Percentiles rank a stretch among this genome's conserved stretches.
These are phyloP conservation scores for Nymphicus hollandicus DNA, from an alignment of 2,113 vertebrate species.

Conservation along the genomic window DNA sequence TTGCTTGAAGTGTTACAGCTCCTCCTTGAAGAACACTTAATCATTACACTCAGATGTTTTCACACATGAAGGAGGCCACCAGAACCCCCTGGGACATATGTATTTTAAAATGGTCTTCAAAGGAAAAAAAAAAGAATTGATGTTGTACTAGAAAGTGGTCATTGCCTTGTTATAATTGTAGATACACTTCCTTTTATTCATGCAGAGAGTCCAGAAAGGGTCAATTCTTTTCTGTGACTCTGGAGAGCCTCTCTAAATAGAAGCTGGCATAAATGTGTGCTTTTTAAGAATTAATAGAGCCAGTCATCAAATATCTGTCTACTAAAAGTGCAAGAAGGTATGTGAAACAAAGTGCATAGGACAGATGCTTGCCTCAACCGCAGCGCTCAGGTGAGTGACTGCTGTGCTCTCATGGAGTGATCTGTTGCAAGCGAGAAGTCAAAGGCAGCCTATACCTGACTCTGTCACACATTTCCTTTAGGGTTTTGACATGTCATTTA, in stretches of 20 bases:
- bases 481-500: neutral
- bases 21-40: neutral
- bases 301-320: neutral
- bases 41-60: neutral
- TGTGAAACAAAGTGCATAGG: fast-evolving
- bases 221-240: neutral
- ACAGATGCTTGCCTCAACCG: neutral
- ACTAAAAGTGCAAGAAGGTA: neutral
- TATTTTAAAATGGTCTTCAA: neutral
- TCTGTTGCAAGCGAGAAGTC: neutral
- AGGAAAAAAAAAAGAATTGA: neutral
- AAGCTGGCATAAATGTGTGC: neutral
- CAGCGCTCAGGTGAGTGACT: no score
- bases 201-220: neutral
- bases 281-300: neutral
- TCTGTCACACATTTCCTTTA: neutral
- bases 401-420: no score
- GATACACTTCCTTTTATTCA: neutral
- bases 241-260: neutral
- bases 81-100: neutral
- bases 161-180: neutral
- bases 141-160: neutral
- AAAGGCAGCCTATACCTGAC: neutral
- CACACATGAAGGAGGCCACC: neutral
- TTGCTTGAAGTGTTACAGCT: neutral